phyloP scores from a whole-genome alignment of 2,113 vertebrate species.

The Lepidothrix coronata region DNA sequence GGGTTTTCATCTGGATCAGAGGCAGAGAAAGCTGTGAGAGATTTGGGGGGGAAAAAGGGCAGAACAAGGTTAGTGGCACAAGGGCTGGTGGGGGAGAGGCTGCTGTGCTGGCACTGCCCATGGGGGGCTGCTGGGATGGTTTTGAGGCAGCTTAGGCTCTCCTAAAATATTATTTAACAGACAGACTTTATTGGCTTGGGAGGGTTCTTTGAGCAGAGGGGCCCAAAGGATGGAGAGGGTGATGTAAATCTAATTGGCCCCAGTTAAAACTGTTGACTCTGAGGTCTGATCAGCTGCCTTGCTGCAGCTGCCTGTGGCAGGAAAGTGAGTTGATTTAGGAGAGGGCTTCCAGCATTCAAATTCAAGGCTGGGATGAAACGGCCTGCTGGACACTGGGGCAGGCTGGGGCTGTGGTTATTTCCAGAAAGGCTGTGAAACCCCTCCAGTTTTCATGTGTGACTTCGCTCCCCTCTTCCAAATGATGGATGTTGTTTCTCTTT shows the following conservation, averaged over 20 bases:
- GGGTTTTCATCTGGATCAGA: background rate
- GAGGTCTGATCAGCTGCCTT: background rate
- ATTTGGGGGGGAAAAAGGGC: background rate
- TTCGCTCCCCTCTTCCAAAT: background rate
- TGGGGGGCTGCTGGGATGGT: fast-evolving
- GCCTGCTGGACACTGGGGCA: background rate
- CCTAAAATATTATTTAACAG: background rate
- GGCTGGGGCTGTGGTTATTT: background rate
- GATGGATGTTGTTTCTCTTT: fast-evolving
- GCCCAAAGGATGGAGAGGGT: background rate
- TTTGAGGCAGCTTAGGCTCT: background rate
- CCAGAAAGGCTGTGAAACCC: background rate
- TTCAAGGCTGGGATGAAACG: background rate
- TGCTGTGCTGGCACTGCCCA: background rate
- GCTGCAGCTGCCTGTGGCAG: background rate
- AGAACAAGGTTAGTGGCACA: background rate
- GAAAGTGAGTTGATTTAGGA: background rate
- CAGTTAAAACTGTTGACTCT: background rate
- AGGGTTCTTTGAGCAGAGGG: background rate
- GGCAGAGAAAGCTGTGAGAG: background rate
- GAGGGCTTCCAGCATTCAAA: background rate
- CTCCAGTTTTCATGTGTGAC: fast-evolving
- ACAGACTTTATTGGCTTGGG: background rate
- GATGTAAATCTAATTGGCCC: background rate
- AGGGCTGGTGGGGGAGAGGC: background rate